These are phyloP conservation scores for Drosophila sturtevanti DNA, from an alignment of 1,140 invertebrate species.

Conservation along the genomic window DNA sequence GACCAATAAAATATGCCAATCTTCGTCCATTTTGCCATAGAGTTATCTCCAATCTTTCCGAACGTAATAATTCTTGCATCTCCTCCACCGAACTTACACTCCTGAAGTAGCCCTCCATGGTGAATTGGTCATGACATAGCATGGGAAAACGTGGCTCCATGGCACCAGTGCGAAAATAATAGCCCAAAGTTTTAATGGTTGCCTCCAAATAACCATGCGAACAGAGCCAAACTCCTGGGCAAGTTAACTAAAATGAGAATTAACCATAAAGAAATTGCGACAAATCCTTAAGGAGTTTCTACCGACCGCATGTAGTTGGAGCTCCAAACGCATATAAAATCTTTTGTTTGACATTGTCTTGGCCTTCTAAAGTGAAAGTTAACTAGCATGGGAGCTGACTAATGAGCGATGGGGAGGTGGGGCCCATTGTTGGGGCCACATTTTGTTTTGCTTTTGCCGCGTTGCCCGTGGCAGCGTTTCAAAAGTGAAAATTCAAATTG, in stretches of 20 bases:
- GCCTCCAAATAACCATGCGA: conserved; percentile 74
- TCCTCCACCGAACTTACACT: conserved; percentile 49
- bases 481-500: conserved; percentile 29
- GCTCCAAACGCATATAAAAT: conserved; percentile 59
- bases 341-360: conserved; percentile 57
- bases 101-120: conserved; percentile 78
- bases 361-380: conserved; percentile 35
- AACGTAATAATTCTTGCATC: conserved; percentile 55
- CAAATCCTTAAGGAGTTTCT: neutral
- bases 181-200: conserved; percentile 76
- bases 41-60: conserved; percentile 71
- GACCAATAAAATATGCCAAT: conserved; percentile 69
- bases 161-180: conserved; percentile 76
- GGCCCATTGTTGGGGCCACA: conserved; percentile 14
- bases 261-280: neutral
- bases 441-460: conserved; percentile 59
- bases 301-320: conserved; percentile 71
- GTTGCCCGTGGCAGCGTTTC: conserved; percentile 57
- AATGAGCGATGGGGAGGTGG: neutral
- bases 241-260: conserved; percentile 61
- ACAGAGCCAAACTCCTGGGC: conserved; percentile 80
- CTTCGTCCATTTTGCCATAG: conserved; percentile 78
- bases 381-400: neutral
- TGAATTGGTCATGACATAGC: conserved; percentile 75
- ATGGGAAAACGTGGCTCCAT: conserved; percentile 79